Evolutionary conservation across 2,113 vertebrate genomes (phyloP).

Genomic region (Xenus cinereus): DNA sequence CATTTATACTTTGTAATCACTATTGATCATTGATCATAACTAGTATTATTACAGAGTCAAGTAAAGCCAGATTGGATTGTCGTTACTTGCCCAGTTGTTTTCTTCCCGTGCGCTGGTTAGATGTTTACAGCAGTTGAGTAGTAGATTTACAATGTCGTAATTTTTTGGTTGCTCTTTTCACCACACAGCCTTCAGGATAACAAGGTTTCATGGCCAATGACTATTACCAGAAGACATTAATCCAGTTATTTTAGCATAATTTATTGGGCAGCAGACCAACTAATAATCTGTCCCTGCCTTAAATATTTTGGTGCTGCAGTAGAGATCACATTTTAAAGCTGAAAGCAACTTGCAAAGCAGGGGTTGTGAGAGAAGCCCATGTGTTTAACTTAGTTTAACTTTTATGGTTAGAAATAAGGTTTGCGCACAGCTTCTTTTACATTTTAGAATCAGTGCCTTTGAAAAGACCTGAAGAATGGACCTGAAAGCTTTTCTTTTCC

Average conservation of each 20-base stretch:
- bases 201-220: neutral
- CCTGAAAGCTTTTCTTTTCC: neutral
- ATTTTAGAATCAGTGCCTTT: neutral
- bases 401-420: neutral
- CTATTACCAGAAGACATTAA: neutral
- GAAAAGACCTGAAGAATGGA: neutral
- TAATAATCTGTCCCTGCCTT: neutral
- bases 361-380: neutral
- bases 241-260: neutral
- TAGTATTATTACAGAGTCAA: neutral
- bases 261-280: neutral
- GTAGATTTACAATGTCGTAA: neutral
- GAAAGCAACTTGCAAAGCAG: neutral
- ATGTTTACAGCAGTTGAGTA: neutral
- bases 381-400: neutral
- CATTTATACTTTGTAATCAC: neutral
- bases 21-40: neutral
- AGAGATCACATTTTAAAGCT: neutral
- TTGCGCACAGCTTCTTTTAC: neutral
- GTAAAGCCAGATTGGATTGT: neutral
- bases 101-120: neutral
- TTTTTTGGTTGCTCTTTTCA: neutral
- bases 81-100: neutral
- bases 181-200: neutral
- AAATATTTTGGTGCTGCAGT: neutral